Evolutionary conservation across 30 jellyfish, hydroid and myxozoan genomes (phyloP).

Genomic region (Catostylus mosaicus): DNA sequence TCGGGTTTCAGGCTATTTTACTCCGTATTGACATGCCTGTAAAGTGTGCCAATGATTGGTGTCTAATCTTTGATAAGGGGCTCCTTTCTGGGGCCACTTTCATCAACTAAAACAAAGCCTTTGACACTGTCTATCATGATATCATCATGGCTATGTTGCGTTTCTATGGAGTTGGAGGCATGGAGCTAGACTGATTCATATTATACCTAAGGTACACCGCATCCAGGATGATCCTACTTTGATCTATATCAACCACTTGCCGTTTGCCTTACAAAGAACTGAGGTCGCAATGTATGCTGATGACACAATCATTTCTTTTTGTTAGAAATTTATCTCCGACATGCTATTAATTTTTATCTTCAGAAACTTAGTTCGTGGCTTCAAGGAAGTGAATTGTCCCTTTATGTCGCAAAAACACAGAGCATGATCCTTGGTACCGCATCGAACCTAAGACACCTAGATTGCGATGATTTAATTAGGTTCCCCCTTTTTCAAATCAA

Average conservation of each 20-base stretch:
- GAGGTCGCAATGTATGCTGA: conserved; percentile 2
- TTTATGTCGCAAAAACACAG: no score
- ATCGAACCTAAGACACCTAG: neutral
- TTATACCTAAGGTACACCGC: neutral
- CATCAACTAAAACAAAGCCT: no score
- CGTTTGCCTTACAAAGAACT: conserved; percentile 2
- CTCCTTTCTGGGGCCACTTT: neutral
- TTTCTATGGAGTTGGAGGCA: neutral
- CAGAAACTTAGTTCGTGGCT: no score
- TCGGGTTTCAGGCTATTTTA: conserved; percentile 9
- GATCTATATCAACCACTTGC: conserved; percentile 3
- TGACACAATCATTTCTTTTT: no score
- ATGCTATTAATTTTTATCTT: no score
- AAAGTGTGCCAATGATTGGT: conserved; percentile 2
- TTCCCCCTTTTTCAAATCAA: neutral
- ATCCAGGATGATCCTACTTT: neutral
- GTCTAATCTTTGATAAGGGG: neutral
- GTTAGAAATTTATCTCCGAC: no score
- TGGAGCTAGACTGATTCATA: neutral
- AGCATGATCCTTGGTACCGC: no score
- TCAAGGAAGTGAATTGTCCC: neutral
- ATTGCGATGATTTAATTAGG: neutral
- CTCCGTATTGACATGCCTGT: conserved; percentile 9
- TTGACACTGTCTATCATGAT: no score
- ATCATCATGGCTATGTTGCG: neutral